These are phyloP conservation scores for Illadopsis cleaveri DNA, from an alignment of 2,113 vertebrate species.

Conservation along the genomic window DNA sequence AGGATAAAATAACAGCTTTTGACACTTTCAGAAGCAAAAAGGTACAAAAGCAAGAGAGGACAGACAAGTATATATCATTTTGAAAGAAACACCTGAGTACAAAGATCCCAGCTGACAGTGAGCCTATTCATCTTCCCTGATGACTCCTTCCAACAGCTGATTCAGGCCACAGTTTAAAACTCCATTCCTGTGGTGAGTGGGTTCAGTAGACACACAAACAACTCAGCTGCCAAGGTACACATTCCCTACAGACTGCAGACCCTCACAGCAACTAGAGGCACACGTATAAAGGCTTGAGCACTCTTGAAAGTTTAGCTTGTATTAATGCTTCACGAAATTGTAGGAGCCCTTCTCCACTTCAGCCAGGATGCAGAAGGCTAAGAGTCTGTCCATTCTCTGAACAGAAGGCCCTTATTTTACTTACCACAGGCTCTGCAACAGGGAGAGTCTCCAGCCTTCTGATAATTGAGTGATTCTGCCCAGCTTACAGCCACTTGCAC, in stretches of 20 bases:
- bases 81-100: background rate
- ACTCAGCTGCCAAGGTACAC: background rate
- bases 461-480: background rate
- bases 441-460: background rate
- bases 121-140: background rate
- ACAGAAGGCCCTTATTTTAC: background rate
- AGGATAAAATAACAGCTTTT: background rate
- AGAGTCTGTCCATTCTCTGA: background rate
- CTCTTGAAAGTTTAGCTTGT: background rate
- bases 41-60: background rate
- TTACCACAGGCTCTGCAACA: background rate
- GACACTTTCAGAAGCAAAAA: background rate
- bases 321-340: background rate
- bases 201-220: background rate
- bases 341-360: background rate
- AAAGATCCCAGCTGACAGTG: background rate
- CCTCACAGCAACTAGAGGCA: background rate
- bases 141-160: background rate
- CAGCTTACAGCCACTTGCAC: background rate
- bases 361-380: background rate
- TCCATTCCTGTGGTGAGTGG: background rate
- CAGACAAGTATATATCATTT: background rate
- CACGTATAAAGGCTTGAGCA: background rate
- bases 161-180: background rate
- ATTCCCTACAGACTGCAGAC: background rate